Evolutionary conservation across 1,140 invertebrate species (phyloP).

Genomic region (Thaumatotibia leucotreta): DNA sequence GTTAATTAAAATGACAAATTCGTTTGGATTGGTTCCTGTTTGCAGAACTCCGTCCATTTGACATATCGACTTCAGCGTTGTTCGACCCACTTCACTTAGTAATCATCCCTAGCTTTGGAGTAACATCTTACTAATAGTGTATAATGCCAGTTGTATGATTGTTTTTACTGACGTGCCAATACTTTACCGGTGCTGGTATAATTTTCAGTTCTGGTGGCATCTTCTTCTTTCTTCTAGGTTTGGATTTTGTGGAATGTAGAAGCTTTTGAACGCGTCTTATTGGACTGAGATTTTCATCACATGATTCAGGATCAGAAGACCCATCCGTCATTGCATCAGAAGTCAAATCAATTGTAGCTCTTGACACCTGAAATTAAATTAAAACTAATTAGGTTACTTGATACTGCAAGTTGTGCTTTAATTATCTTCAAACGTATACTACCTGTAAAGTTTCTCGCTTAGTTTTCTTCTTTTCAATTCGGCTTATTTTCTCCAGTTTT

Average conservation of each 20-base stretch:
- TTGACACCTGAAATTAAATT: constrained; percentile 56
- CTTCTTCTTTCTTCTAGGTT: constrained; percentile 68
- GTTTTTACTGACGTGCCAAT: too few species aligned
- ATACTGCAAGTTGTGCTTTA: neutral
- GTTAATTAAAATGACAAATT: too few species aligned
- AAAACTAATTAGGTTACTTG: neutral
- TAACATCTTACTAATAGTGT: too few species aligned
- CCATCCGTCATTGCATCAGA: constrained; percentile 68
- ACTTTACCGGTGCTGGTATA: constrained; percentile 66
- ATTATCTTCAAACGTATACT: neutral
- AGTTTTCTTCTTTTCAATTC: constrained; percentile 58
- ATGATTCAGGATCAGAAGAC: constrained; percentile 68
- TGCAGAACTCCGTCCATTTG: too few species aligned
- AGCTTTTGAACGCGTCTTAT: constrained; percentile 65
- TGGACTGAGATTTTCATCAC: constrained; percentile 65
- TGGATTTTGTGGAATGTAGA: constrained; percentile 54
- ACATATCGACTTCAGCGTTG: too few species aligned
- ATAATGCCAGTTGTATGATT: too few species aligned
- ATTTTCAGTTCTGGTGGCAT: constrained; percentile 79
- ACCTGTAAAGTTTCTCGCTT: constrained; percentile 66
- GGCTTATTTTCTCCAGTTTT: constrained; percentile 62
- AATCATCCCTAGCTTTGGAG: too few species aligned
- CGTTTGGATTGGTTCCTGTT: too few species aligned
- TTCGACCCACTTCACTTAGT: too few species aligned
- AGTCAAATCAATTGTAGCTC: constrained; percentile 73